These are phyloP conservation scores for Macaria liturata DNA, from an alignment of 2,888 invertebrate genomes.

Conservation along the genomic window DNA sequence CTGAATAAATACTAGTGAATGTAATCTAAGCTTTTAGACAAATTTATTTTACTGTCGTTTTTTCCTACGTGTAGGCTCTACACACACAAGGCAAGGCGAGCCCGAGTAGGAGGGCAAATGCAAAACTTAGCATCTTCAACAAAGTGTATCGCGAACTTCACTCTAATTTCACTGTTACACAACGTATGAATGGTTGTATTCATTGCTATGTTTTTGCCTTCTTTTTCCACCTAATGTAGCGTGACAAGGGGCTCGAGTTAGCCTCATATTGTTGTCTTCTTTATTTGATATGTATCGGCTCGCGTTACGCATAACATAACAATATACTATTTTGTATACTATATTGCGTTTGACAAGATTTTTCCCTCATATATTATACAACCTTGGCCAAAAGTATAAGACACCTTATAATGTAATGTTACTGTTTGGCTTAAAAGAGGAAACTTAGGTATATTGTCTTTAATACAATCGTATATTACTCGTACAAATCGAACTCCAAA, in stretches of 20 bases:
- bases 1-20: too few relatives aligned
- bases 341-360: slow-evolving; percentile 23
- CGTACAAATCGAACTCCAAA: too few relatives aligned
- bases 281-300: slow-evolving; percentile 40
- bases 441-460: too few relatives aligned
- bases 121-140: slow-evolving; percentile 52
- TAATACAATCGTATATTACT: too few relatives aligned
- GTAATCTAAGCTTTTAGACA: background rate
- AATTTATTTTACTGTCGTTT: slow-evolving; percentile 13
- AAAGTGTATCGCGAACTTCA: slow-evolving; percentile 64
- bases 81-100: slow-evolving; percentile 49
- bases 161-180: slow-evolving; percentile 47
- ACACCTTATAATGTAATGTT: too few relatives aligned
- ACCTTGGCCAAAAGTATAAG: too few relatives aligned
- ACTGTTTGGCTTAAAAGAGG: too few relatives aligned
- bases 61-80: slow-evolving; percentile 30
- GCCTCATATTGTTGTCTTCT: slow-evolving; percentile 43
- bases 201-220: slow-evolving; percentile 43
- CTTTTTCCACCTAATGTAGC: slow-evolving; percentile 46
- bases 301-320: slow-evolving; percentile 27
- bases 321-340: slow-evolving; percentile 27
- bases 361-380: slow-evolving; percentile 9
- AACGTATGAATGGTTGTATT: slow-evolving; percentile 41
- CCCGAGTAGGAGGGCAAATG: slow-evolving; percentile 58
- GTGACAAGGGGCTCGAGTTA: slow-evolving; percentile 38